Evolutionary conservation across 1,140 invertebrate genomes (phyloP).

Genomic region (Sitophilus oryzae): DNA sequence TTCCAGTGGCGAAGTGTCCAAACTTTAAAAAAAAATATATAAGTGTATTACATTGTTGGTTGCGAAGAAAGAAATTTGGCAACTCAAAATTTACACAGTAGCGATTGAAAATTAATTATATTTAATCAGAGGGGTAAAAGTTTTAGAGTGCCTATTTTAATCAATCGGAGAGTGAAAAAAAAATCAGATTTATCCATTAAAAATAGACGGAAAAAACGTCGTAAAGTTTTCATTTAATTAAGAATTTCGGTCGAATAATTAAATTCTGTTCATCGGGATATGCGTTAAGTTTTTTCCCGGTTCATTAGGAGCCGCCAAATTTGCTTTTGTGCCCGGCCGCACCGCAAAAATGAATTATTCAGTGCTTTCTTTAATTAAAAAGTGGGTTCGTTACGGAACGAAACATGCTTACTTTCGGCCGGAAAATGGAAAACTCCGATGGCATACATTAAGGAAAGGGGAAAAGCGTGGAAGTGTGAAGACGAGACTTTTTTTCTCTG

Average conservation of each 20-base stretch:
- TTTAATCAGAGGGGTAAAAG: too few species aligned
- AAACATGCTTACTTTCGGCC: conserved; percentile 23
- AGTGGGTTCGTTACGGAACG: conserved; percentile 25
- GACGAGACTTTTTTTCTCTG: too few species aligned
- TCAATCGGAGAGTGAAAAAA: conserved; percentile 6
- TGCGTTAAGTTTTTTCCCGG: conserved; percentile 25
- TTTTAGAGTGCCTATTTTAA: too few species aligned
- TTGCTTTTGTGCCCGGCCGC: conserved; percentile 15
- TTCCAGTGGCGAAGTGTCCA: too few species aligned
- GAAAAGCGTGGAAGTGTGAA: neutral
- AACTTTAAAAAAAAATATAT: too few species aligned
- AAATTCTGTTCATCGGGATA: conserved; percentile 22
- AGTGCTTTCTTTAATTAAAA: conserved; percentile 28
- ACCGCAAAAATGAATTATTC: conserved; percentile 27
- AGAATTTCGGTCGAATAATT: conserved; percentile 16
- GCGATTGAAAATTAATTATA: too few species aligned
- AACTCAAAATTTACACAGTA: too few species aligned
- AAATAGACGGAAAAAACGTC: neutral
- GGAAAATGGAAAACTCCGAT: conserved; percentile 22
- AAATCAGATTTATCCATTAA: conserved; percentile 18
- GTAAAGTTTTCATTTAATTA: conserved; percentile 26
- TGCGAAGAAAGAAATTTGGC: too few species aligned
- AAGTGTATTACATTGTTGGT: too few species aligned
- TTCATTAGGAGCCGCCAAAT: conserved; percentile 17
- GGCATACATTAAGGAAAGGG: conserved; percentile 18